Conservation (phyloP, 2,113 vertebrate genomes). For the Acanthisitta chloris region DNA sequence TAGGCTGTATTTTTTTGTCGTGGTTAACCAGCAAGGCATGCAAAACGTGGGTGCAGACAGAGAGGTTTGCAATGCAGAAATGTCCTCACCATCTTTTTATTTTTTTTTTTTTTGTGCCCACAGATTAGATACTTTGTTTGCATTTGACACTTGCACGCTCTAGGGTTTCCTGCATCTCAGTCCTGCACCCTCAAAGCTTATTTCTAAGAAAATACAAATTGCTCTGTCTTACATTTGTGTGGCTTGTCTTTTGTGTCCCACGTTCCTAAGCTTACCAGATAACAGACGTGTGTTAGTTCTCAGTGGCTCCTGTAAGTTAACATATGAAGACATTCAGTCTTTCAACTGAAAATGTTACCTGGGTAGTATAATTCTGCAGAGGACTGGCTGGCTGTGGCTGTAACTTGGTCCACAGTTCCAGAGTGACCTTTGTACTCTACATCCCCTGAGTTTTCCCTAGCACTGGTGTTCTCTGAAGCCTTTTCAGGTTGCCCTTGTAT, state of each 20-base stretch:
- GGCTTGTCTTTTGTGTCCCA: background rate
- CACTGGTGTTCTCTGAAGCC: background rate
- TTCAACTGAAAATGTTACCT: background rate
- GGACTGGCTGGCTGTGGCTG: background rate
- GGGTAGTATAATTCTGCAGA: background rate
- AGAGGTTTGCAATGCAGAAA: background rate
- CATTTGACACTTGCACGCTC: background rate
- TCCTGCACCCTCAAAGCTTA: background rate
- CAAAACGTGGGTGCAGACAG: background rate
- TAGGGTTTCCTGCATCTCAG: background rate
- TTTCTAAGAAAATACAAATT: background rate
- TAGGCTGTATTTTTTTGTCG: background rate
- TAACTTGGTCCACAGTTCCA: background rate
- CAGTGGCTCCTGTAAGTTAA: background rate
- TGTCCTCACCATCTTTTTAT: background rate
- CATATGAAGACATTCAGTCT: background rate
- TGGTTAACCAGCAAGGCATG: background rate
- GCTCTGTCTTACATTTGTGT: background rate
- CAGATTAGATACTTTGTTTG: background rate
- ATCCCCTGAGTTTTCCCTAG: background rate
- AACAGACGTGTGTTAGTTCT: background rate
- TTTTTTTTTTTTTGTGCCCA: background rate
- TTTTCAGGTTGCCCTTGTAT: background rate
- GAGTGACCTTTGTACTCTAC: background rate
- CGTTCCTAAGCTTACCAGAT: background rate